phyloP scores from a whole-genome alignment of 1,140 invertebrate genomes.

The Drosophila takahashii region DNA sequence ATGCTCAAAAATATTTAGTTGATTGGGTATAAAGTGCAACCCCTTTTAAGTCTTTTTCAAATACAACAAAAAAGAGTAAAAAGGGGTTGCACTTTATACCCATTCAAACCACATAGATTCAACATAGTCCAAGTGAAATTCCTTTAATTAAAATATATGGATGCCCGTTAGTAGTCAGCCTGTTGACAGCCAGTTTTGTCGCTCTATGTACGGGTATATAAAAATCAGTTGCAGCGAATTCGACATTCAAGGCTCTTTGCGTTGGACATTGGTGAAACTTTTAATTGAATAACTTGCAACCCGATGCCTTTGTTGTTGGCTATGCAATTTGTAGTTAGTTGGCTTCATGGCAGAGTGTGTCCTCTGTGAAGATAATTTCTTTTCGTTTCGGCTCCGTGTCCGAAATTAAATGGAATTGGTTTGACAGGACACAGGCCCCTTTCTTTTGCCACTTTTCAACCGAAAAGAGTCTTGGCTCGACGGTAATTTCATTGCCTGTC shows the following conservation, averaged over 20 bases:
- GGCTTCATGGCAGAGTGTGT: constrained; percentile 51
- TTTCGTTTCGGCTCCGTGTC: constrained; percentile 16
- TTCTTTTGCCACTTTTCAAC: neutral
- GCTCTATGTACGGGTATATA: neutral
- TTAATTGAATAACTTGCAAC: constrained; percentile 81
- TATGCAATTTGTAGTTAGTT: constrained; percentile 64
- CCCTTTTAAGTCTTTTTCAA: too few species aligned
- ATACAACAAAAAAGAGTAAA: too few species aligned
- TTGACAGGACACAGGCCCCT: neutral
- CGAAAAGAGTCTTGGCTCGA: constrained; percentile 38
- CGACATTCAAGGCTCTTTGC: constrained; percentile 3
- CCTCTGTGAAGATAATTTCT: constrained; percentile 67
- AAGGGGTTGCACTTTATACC: too few species aligned
- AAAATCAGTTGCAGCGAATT: constrained; percentile 9
- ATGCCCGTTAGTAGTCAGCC: neutral
- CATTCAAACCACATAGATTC: too few species aligned
- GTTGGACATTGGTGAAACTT: constrained; percentile 65
- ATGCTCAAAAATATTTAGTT: neutral
- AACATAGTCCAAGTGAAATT: neutral
- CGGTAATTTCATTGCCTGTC: constrained; percentile 73
- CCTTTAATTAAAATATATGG: constrained; percentile 5
- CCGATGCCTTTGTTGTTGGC: constrained; percentile 59
- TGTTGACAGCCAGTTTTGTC: neutral
- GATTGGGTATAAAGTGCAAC: neutral
- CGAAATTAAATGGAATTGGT: constrained; percentile 70